Base-by-base conservation (phyloP, 2,113 vertebrate genomes). In the Ageneiosus marmoratus region DNA sequence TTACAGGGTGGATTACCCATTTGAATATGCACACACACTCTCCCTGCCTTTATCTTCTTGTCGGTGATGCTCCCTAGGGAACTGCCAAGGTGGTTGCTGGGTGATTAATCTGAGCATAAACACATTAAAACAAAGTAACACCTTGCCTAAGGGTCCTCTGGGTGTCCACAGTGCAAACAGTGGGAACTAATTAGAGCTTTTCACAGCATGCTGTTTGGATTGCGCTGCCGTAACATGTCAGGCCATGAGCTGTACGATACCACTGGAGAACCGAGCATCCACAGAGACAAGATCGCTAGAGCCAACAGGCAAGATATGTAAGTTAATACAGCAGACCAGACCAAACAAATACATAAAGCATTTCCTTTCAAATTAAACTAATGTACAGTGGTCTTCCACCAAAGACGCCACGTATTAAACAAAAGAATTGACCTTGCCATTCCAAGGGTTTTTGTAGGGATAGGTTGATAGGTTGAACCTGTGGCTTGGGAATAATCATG, bases 171-270 rank as follows among this genome's bases (percentile, higher is more conserved):
- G 75, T 83, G 82, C 65, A 84, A 77, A 85, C 70, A 88, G 87
- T 83, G 80, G 82, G 65, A 88, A 83, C 80, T 88, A 88, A 88
- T 88, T 88, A 88, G 79, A 83, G 76, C 77, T 53, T 65, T 56
- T 77, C 83, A 69, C 75, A 85, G 50, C 65, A 48, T 32, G 60
- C 73, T 82, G 80, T 86, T 86, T 86, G 72, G 65, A 83, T 67
- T 74, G 80, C 81, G 44, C 84, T 82, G 77, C 87, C 85, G 84
- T 70, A 86, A 84, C 62, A 37, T 76, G 79, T 84, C 85, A 83
- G 82, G n/a, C 72, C 83, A 55, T 41, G 62, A 67, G 79, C 77
- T 50, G 69, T 67, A 86, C 67, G 65, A 84, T 84, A 82, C 80
- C 85, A 60, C 46, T 72, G 75, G 82, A 84, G 79, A 82, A 48